Base-by-base conservation (phyloP, 2,113 vertebrate genomes). In the Amblyornis subalaris region DNA sequence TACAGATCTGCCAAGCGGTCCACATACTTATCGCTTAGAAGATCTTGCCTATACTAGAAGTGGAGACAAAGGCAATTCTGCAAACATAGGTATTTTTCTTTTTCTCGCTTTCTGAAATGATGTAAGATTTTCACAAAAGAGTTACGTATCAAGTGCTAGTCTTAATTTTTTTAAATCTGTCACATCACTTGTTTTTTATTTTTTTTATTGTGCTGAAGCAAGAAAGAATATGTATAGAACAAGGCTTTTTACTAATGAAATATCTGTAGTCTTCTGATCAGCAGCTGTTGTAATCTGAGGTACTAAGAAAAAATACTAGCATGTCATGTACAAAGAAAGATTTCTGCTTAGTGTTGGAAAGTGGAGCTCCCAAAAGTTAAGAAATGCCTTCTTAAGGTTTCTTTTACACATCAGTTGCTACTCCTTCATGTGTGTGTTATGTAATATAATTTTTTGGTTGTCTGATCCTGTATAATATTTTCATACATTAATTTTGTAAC, bases 21-120 rank as follows among this genome's bases (percentile, higher is more conserved):
- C 97, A 3, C 97, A 98, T 91, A 97, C 94, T 33, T 99, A 98
- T 19, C 95, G 98, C 25, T 96, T 99, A 94, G 98, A 99, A 96
- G 98, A 98, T 26, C 96, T 99, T 83, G 98, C 98, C 45, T 99
- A 96, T 89, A 98, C 98, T 2, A 97, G 98, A 94, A 99, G 98
- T 35, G 98, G 98, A 65, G 98, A 99, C 97, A 99, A 99, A 96
- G 98, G 98, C 91, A 98, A 98, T 96, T 98, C 97, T 29, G 98
- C 98, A 42, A 99, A 99, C 91, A 98, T 98, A 85, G 98, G 98
- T 98, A 97, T 97, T 85, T 48, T 85, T 71, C 51, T 69, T 88
- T 65, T 77, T 78, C 42, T 61, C 54, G 33, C 73, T 87, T 93
- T 64, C 28, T 62, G 61, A 69, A 61, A 38, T 51, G 45, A 38